These are phyloP conservation scores for Ondatra zibethicus DNA, from an alignment of 2,113 vertebrate genomes.

Conservation along the genomic window DNA sequence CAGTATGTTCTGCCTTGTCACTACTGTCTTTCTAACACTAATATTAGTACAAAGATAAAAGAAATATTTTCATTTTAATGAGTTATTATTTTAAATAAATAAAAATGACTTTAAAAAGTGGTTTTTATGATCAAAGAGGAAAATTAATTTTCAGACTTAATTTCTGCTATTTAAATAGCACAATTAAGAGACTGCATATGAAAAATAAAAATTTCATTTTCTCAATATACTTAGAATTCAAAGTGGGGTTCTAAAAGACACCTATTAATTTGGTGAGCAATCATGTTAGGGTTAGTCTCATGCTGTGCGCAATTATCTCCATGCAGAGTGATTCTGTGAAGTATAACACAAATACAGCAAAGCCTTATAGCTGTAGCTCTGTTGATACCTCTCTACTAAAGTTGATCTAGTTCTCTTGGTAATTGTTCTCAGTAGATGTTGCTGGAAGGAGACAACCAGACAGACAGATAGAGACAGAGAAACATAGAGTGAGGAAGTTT, in stretches of 20 bases:
- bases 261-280: slow-evolving; percentile 1
- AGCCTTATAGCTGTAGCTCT: not conserved
- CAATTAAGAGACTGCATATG: slow-evolving; percentile 39
- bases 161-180: slow-evolving; percentile 16
- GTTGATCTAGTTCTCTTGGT: not conserved
- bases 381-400: not conserved
- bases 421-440: slow-evolving; percentile 6
- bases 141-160: slow-evolving; percentile 30
- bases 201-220: slow-evolving; percentile 46
- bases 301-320: slow-evolving; percentile 25
- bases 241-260: not conserved
- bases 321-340: not conserved
- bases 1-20: not conserved
- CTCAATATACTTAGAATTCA: slow-evolving; percentile 28
- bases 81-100: slow-evolving; percentile 23
- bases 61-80: slow-evolving; percentile 36
- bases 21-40: not conserved
- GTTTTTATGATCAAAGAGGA: slow-evolving; percentile 45
- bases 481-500: not conserved
- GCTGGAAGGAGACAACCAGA: not conserved
- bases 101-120: not conserved
- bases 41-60: not conserved
- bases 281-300: slow-evolving; percentile 22
- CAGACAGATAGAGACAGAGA: not conserved
- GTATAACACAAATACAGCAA: not conserved